A percentile compares a stretch with the other conserved stretches of the same genome.
Conservation (phyloP, 2,797 vertebrate genomes). For the Muscicapa comitata region DNA sequence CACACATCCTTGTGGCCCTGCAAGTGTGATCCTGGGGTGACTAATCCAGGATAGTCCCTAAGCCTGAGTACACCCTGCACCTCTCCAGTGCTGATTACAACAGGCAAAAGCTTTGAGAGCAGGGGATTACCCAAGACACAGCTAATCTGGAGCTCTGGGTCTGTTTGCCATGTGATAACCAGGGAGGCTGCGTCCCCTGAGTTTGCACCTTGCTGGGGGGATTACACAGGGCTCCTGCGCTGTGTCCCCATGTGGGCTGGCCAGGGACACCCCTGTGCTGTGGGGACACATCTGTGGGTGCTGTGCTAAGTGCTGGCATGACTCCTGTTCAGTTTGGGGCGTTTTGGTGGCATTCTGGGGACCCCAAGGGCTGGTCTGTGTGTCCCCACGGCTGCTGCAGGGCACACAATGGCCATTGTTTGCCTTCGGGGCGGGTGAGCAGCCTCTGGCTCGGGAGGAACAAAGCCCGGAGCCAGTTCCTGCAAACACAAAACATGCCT, state of each 20-base stretch:
- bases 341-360: not conserved
- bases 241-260: fast-evolving
- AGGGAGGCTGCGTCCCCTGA: not conserved
- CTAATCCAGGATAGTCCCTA: slow-evolving; percentile 50
- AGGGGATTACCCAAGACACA: not conserved
- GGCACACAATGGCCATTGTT: slow-evolving; percentile 26
- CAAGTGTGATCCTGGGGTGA: not conserved
- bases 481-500: slow-evolving; percentile 24
- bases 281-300: fast-evolving
- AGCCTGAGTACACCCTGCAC: not conserved
- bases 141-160: slow-evolving; percentile 3
- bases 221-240: fast-evolving
- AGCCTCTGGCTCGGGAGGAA: slow-evolving; percentile 58
- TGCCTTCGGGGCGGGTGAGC: slow-evolving; percentile 33
- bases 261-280: not conserved
- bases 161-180: not conserved
- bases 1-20: not conserved
- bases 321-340: fast-evolving
- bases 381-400: not conserved
- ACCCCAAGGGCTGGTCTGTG: fast-evolving
- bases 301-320: not conserved
- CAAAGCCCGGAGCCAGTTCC: slow-evolving; percentile 50
- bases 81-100: not conserved
- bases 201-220: not conserved
- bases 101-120: slow-evolving; percentile 10